Evolutionary conservation across 2,888 invertebrate genomes (phyloP).

Genomic region (Drosophila robusta): DNA sequence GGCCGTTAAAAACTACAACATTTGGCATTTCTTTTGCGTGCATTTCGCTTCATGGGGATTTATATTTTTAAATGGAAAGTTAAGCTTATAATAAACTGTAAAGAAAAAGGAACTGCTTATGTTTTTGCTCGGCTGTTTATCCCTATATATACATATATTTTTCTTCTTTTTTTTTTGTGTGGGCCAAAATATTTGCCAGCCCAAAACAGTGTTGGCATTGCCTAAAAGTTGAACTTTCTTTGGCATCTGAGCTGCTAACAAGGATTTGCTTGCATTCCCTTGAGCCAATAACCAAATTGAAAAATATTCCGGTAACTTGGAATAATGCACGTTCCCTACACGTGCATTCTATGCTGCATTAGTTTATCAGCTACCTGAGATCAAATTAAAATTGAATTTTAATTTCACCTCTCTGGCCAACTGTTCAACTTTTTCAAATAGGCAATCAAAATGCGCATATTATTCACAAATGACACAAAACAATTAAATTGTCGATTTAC

Average conservation of each 20-base stretch:
- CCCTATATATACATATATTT: background rate
- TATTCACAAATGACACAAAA: conserved; percentile 43
- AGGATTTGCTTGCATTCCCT: background rate
- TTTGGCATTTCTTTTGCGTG: conserved; percentile 63
- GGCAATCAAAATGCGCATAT: conserved; percentile 54
- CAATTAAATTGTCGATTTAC: conserved; percentile 51
- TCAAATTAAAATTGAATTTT: conserved; percentile 27
- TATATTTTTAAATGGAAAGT: conserved; percentile 78
- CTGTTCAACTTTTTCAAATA: conserved; percentile 15
- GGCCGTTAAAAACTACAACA: conserved; percentile 73
- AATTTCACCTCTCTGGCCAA: conserved; percentile 4
- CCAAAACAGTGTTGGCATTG: background rate
- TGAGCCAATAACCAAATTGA: conserved; percentile 9
- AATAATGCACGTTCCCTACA: background rate
- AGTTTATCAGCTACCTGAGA: conserved; percentile 1
- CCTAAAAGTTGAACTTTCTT: background rate
- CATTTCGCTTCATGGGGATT: conserved; percentile 67
- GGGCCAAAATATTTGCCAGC: conserved; percentile 23
- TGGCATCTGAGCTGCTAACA: conserved; percentile 2
- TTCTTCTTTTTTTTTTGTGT: conserved; percentile 1
- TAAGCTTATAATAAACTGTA: conserved; percentile 78
- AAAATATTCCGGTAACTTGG: background rate
- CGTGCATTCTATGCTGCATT: background rate
- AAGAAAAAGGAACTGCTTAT: conserved; percentile 69
- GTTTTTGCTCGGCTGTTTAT: conserved; percentile 25